A percentile compares a stretch with the other conserved stretches of the same genome.
These are phyloP conservation scores for Acipenser transmontanus DNA, from an alignment of 2,797 vertebrate species.

Conservation along the genomic window DNA sequence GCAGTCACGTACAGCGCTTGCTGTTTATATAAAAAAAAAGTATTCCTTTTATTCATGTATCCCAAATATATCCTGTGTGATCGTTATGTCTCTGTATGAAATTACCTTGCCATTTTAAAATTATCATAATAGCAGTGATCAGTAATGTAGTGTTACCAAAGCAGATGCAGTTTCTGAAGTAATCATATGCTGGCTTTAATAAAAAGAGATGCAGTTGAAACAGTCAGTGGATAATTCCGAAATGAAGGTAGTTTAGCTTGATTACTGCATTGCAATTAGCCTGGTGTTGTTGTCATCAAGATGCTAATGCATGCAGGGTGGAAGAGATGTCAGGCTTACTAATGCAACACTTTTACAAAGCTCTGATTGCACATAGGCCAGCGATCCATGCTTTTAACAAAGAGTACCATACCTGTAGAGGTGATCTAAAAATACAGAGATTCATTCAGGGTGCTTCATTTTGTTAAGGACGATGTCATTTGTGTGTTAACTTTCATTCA, in stretches of 20 bases:
- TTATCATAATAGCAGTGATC: background rate
- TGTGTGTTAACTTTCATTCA: too few species aligned
- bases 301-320: background rate
- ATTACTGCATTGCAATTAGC: conserved; percentile 10
- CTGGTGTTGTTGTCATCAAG: background rate
- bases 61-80: background rate
- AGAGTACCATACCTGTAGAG: too few species aligned
- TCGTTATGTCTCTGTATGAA: conserved; percentile 7
- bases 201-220: background rate
- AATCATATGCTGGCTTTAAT: conserved; percentile 6
- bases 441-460: too few species aligned
- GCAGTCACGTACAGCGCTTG: background rate
- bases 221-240: conserved; percentile 9
- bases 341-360: too few species aligned
- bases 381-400: too few species aligned
- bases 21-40: conserved; percentile 4
- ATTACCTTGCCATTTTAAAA: conserved; percentile 5
- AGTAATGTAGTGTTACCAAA: conserved; percentile 10
- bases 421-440: too few species aligned
- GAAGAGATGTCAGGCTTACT: background rate
- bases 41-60: background rate
- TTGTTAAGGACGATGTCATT: too few species aligned
- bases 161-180: conserved; percentile 3
- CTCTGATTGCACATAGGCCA: too few species aligned
- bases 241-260: conserved; percentile 15